Base-by-base conservation (phyloP, 2,797 vertebrate genomes). In the Leuciscus waleckii region DNA sequence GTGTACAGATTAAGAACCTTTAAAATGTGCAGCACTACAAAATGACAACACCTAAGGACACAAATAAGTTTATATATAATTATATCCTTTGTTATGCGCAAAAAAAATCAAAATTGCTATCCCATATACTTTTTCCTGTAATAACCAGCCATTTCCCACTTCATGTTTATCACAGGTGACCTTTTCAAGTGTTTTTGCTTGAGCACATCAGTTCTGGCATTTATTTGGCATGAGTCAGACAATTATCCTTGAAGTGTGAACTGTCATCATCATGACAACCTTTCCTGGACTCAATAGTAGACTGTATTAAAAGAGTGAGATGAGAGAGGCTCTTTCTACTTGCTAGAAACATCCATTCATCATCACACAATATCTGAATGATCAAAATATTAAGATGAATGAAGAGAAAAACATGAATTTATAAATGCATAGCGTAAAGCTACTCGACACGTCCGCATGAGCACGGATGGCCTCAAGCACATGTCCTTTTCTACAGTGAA, bases 261-360 rank as follows among this genome's bases (percentile, higher is more conserved):
- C 89, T 86, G 89, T 90, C 87, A 88, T 89, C 79, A 68, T 61
- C 86, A 90, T 90, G 83, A 86, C 85, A 91, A 91, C 89, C 82
- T 29, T 54, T 65, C 67, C 83, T 74, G 71, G 56, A 71, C 74
- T 89, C 87, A 81, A 80, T 80, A 80, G 86, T 63, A 39, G 70
- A 84, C 49, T 54, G 70, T 9, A n/a, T 74, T 39, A 41, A 69
- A 77, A 69, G 23, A 54, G 46, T 17, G 23, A 41, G 10, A 51
- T 2, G 11, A 85, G 46, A 46, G 29, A 68, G 16, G 29, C 35
- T 65, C 54, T 87, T 84, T 77, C 29, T n/a, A 41, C 43, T 43
- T 32, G 43, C 0, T 46, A 54, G 51, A 87, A 65, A 51, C 76
- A 76, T 80, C 39, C 23, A 74, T 70, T 69, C 67, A 84, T 26